Evolutionary conservation across 2,113 vertebrate genomes (phyloP), one percentile per base, ranked within the genome.

Genomic region (Isichthys henryi): DNA sequence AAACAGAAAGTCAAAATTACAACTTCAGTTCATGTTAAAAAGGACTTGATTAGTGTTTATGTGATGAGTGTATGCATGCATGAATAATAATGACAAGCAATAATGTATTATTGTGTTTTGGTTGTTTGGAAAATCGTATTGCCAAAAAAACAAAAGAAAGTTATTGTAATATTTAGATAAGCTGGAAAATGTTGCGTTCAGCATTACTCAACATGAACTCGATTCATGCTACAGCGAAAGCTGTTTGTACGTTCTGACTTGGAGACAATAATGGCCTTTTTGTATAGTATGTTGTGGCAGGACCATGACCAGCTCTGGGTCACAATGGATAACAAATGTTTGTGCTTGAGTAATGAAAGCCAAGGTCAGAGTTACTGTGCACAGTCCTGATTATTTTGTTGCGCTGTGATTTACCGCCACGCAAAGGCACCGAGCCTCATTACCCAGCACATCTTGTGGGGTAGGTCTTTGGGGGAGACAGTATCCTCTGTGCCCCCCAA

Each of bases 391-490:
- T 74, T 82, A 50, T 83, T 43, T 50, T 43, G 49, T 19, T n/a
- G 31, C 31, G 74, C n/a, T 77, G 31, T 89, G 49, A 89, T 82
- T 88, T 89, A 82, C 88, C 31, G 31, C 74, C 74, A 50, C 27
- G 27, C 48, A 35, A 9, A 35, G 62, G 43, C 66, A 45, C 70
- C 45, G 39, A 74, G 88, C 88, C 74, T 82, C 88, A 89, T 89
- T 83, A 83, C 88, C 49, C 21, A 35, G 48, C 35, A 2, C 46
- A 46, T 88, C 88, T 8, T 43, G 74, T 52, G 74, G 23, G 70
- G 66, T 53, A 10, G 43, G 5, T 11, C 70, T 88, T 56, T 19
- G 19, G 45, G 45, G 45, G 88, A 48, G 62, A 3, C 5, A 31
- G 48, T 48, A 66, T 88, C 48, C 48, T 19, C 11, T 70, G 46